These are phyloP conservation scores for Lasiurus borealis DNA, from an alignment of 2,113 vertebrate genomes.

Conservation along the genomic window DNA sequence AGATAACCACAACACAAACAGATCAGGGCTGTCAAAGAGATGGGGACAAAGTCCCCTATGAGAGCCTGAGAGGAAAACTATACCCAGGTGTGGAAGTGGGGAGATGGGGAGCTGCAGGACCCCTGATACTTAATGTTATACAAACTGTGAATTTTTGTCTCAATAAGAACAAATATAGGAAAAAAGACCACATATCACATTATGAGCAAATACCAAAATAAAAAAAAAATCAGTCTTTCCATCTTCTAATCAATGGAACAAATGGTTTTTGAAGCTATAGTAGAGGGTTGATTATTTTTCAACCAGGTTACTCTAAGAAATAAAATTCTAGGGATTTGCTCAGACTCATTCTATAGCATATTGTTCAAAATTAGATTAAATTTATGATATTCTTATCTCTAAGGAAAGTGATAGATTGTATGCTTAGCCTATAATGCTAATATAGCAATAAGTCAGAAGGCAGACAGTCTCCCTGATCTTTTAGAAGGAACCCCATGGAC, in stretches of 20 bases:
- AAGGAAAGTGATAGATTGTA: neutral
- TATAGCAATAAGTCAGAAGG: neutral
- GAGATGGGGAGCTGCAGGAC: neutral
- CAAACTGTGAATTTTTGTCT: neutral
- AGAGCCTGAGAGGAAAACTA: neutral
- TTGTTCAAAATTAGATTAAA: conserved; percentile 14
- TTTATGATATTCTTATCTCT: neutral
- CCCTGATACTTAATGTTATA: neutral
- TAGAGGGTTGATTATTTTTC: neutral
- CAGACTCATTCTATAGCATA: neutral
- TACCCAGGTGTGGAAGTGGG: accelerated
- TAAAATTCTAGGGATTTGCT: conserved; percentile 10
- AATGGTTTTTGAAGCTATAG: neutral
- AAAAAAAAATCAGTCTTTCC: neutral
- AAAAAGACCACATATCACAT: neutral
- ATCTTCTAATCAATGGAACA: neutral
- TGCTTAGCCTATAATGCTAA: neutral
- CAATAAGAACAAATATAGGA: neutral
- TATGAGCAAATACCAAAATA: neutral
- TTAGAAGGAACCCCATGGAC: neutral
- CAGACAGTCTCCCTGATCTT: neutral
- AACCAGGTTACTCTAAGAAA: neutral
- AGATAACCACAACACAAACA: neutral
- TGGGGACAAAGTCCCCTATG: accelerated
- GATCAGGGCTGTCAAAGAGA: neutral